These are phyloP conservation scores for Zaprionus bogoriensis DNA, from an alignment of 2,888 invertebrate species.

Conservation along the genomic window DNA sequence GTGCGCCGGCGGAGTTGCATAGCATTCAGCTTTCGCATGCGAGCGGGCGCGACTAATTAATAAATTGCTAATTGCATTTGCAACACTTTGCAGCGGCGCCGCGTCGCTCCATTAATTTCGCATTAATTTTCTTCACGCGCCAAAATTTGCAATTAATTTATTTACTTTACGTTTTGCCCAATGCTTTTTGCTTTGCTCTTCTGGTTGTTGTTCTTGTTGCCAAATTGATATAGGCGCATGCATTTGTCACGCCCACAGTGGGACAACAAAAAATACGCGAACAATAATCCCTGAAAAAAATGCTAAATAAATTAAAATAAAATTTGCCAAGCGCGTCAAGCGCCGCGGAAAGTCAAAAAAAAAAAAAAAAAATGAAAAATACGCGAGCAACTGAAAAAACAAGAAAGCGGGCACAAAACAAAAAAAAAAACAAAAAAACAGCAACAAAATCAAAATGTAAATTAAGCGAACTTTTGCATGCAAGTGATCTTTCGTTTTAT, in stretches of 20 bases:
- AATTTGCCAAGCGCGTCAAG: constrained; percentile 42
- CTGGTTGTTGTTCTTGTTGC: constrained; percentile 17
- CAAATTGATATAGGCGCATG: constrained; percentile 42
- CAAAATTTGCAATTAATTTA: constrained; percentile 62
- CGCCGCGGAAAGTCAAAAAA: constrained; percentile 53
- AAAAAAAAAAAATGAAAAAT: constrained; percentile 2
- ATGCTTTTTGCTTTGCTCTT: constrained; percentile 30
- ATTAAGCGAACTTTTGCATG: constrained; percentile 44
- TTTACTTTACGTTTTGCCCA: constrained; percentile 69
- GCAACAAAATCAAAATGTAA: constrained; percentile 24
- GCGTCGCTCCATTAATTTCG: constrained; percentile 76
- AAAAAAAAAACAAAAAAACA: background rate
- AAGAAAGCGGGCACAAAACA: no score
- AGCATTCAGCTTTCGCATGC: constrained; percentile 30
- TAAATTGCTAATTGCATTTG: constrained; percentile 73
- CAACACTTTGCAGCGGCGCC: constrained; percentile 63
- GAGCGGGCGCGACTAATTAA: constrained; percentile 38
- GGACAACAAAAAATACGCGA: background rate
- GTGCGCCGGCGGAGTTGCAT: constrained; percentile 12
- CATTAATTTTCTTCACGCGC: constrained; percentile 72
- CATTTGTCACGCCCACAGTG: constrained; percentile 46
- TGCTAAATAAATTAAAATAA: constrained; percentile 51
- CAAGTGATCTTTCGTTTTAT: constrained; percentile 29
- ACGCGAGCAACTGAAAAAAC: constrained; percentile 22
- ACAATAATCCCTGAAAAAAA: constrained; percentile 7